Conservation (phyloP, 2,888 invertebrate genomes). For the Drosophila fulvimacula region DNA sequence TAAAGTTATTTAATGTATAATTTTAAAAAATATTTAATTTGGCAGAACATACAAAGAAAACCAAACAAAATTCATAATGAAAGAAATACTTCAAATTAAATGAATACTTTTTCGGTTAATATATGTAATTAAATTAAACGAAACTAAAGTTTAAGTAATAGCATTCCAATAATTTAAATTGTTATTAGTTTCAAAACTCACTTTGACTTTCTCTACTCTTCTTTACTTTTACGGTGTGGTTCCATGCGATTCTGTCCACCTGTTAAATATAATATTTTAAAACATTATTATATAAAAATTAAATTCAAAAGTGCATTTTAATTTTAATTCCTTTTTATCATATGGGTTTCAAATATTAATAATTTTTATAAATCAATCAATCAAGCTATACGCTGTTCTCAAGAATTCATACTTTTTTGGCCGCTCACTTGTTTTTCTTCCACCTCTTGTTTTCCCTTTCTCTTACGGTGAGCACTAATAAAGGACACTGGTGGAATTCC, state of each 20-base stretch:
- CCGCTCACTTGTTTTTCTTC: background rate
- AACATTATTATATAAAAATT: background rate
- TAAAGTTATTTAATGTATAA: background rate
- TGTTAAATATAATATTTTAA: background rate
- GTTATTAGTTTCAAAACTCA: too few relatives aligned
- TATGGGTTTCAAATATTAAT: background rate
- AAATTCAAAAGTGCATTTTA: background rate
- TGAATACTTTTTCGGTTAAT: too few relatives aligned
- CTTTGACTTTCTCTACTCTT: background rate
- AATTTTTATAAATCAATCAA: too few relatives aligned
- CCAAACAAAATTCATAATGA: too few relatives aligned
- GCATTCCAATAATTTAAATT: too few relatives aligned
- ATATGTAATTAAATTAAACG: background rate
- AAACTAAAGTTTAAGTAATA: background rate
- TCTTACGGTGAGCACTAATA: background rate
- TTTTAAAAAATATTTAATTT: background rate
- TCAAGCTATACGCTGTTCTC: too few relatives aligned
- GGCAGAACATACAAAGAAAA: background rate
- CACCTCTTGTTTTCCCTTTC: background rate
- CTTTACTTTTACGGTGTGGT: background rate
- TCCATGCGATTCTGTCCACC: background rate
- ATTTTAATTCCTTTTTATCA: background rate
- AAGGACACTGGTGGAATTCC: conserved; percentile 35
- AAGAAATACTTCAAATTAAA: too few relatives aligned
- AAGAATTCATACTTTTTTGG: background rate